Base-by-base conservation (phyloP, 2,888 invertebrate genomes). In the Amphiduros pacificus region DNA sequence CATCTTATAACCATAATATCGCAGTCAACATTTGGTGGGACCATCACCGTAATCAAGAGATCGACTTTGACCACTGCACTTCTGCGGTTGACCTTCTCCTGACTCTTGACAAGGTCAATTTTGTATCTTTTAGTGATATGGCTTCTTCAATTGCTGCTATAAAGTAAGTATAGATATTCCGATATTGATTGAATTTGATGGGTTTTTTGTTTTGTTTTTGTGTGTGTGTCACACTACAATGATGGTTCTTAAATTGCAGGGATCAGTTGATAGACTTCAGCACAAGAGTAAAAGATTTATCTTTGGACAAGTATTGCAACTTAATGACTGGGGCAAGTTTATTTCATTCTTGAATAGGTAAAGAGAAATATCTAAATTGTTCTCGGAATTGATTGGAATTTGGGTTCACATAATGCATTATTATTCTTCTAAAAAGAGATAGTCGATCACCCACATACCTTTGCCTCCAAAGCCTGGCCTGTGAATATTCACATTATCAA, bases 11-110 rank as follows among this genome's bases (percentile, higher is more conserved):
- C 57, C 75, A 77, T 65, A 79, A 79, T 59, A 55, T 79, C 22
- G 79, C 79, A 5, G 77, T 79, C 3, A 79, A 79, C 65, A 65
- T 79, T 41, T 79, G 78, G 78, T 79, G 78, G 78, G 71, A 73
- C 50, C 74, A 76, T 55, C 66, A 73, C 53, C 57, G 67, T 22
- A 66, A 61, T 17, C 36, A 64, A 0, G 63, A 70, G 2, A 48
- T 76, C 5, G 64, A 76, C 56, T 63, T 69, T 40, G 58, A 63
- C 22, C 48, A 58, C n/a, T 77, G 77, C 63, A 64, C 69, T 31
- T 26, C 55, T 5, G 57, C 54, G 11, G 71, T 73, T 68, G 67
- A 77, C 54, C 60, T 60, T 5, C 32, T 62, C 0, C 32, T 74
- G 61, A 76, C 73, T 5, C 57, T 77, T 41, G 62, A 69, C n/a